Evolutionary conservation across 37 sponge, comb jelly and placozoan genomes (phyloP), one percentile per base, ranked within the genome.

Genomic region (Theonella swinhoei): DNA sequence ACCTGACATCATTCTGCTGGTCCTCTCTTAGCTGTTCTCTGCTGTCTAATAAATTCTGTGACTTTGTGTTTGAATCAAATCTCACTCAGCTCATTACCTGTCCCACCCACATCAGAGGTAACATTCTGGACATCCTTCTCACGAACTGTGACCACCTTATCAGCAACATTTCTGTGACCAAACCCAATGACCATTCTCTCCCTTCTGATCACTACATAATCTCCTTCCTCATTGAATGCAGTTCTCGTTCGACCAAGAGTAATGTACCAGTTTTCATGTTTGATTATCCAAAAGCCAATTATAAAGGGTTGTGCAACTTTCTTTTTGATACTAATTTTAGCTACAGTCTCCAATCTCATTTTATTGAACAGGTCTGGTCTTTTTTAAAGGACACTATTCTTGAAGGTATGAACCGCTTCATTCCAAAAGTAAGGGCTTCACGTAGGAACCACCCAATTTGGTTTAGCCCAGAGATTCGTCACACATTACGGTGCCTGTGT

Each of bases 1-100:
- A 2, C 80, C 80, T 66, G 80, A 80, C 40, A 79, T 87, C n/a
- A n/a, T n/a, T n/a, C 17, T 23, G 70, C 69, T 87, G 80, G 87
- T 2, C 65, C 37, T 33, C 75, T 22, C 60, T 79, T 2, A 4
- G 36, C 0, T 2, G 33, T 40, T 74, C 80, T 64, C 24, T 1
- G 0, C 30, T 28, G 0, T 74, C 75, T n/a, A 72, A 22, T 19
- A 0, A 26, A 39, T 38, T 87, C 19, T 87, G 80, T 65, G 74
- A 87, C 31, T 79, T 74, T 39, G 34, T 84, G 37, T 75, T 76
- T 68, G 17, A 68, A 39, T 28, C 17, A 64, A 80, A 79, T 40
- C 75, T 87, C 4, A 22, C 35, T 39, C 87, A 87, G 43, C 60
- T 87, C 29, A 37, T 87, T 19, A 30, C 29, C 7, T 39, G 33